These are phyloP conservation scores for Corydoras sp. DNA, from an alignment of 2,113 vertebrate genomes.

Conservation along the genomic window DNA sequence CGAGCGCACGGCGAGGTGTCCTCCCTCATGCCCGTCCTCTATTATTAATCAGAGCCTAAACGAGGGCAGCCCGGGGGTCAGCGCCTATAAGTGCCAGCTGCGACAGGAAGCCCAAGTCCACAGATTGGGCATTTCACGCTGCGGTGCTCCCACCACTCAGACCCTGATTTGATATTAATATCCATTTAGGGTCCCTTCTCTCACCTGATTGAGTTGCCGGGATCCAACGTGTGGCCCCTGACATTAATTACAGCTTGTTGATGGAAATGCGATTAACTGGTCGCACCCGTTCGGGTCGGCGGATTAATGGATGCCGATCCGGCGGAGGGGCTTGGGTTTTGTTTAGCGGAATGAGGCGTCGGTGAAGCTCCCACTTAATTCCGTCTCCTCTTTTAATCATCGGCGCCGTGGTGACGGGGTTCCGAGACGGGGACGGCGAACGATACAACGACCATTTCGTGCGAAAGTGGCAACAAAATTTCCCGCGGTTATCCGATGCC, in stretches of 20 bases:
- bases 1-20: constrained; percentile 39
- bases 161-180: constrained; percentile 72
- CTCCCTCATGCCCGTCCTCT: constrained; percentile 59
- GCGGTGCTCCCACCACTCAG: constrained; percentile 61
- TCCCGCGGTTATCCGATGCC: constrained; percentile 47
- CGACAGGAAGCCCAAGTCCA: constrained; percentile 43
- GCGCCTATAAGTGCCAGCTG: constrained; percentile 61
- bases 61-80: constrained; percentile 63
- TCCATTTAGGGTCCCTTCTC: constrained; percentile 61
- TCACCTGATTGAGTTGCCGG: constrained; percentile 62
- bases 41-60: constrained; percentile 69
- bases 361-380: not conserved
- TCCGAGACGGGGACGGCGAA: constrained; percentile 18
- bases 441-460: constrained; percentile 22
- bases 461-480: constrained; percentile 29
- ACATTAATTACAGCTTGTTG: constrained; percentile 50
- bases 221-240: constrained; percentile 40
- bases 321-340: too few species aligned
- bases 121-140: constrained; percentile 75
- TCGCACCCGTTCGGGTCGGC: not conserved
- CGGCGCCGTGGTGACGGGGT: not conserved
- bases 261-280: constrained; percentile 36
- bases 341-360: too few species aligned
- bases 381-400: constrained; percentile 38
- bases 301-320: too few species aligned